Percentiles rank a stretch among this genome's conserved stretches.
These are phyloP conservation scores for Chloroceryle aenea DNA, from an alignment of 2,113 vertebrate species.

Conservation along the genomic window DNA sequence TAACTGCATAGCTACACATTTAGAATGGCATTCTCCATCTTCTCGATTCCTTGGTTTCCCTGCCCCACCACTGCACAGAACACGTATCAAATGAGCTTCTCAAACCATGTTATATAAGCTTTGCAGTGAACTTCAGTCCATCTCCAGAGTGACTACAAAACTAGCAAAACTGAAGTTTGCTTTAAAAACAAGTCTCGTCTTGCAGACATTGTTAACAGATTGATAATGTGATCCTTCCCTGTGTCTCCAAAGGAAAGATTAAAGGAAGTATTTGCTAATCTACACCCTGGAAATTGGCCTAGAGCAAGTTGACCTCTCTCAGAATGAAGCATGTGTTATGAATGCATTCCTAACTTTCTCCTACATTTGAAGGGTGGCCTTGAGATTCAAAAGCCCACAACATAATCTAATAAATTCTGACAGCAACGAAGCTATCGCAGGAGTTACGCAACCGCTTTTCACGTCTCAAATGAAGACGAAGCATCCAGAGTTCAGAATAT, in stretches of 20 bases:
- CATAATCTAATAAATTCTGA: neutral
- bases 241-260: neutral
- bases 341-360: neutral
- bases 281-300: neutral
- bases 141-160: neutral
- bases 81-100: rapidly evolving
- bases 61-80: neutral
- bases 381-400: neutral
- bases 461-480: neutral
- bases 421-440: neutral
- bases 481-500: neutral
- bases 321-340: neutral
- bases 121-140: neutral
- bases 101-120: rapidly evolving
- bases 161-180: neutral
- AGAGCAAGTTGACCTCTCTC: neutral
- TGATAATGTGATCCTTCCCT: neutral
- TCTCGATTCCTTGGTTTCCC: neutral
- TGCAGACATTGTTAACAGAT: neutral
- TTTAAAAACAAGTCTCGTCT: neutral
- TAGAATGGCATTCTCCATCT: neutral
- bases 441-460: neutral
- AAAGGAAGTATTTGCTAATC: neutral
- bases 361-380: neutral
- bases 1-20: neutral